Conservation (phyloP, 2,113 vertebrate species). For the Diphyllodes magnificus region DNA sequence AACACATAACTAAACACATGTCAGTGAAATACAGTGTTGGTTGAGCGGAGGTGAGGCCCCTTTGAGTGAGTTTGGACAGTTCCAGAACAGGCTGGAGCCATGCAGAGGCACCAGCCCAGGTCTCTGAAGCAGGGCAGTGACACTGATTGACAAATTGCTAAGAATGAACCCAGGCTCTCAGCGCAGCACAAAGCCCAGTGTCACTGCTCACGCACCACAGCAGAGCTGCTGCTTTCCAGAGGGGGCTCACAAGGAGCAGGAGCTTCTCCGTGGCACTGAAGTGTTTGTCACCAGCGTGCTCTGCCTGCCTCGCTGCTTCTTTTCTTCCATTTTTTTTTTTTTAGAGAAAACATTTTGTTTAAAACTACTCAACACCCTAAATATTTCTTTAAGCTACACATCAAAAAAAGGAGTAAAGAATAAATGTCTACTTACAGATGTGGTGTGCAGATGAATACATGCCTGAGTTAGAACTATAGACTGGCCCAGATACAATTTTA, state of each 20-base stretch:
- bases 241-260: not conserved
- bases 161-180: not conserved
- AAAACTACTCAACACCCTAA: not conserved
- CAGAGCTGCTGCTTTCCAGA: not conserved
- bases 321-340: not conserved
- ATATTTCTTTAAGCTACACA: not conserved
- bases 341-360: not conserved
- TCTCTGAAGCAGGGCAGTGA: not conserved
- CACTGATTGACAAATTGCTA: not conserved
- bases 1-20: not conserved
- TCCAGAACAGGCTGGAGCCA: not conserved
- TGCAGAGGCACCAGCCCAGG: not conserved
- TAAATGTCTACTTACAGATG: not conserved
- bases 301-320: not conserved
- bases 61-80: not conserved
- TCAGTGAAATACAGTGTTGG: not conserved
- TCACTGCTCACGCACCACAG: not conserved
- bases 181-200: not conserved
- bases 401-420: not conserved
- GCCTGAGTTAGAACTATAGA: not conserved
- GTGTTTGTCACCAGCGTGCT: not conserved
- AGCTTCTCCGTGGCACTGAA: fast-evolving
- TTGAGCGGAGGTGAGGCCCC: not conserved
- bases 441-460: not conserved
- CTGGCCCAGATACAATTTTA: not conserved